Conservation (phyloP, 2,113 vertebrate species). For the Tringa solitaria region DNA sequence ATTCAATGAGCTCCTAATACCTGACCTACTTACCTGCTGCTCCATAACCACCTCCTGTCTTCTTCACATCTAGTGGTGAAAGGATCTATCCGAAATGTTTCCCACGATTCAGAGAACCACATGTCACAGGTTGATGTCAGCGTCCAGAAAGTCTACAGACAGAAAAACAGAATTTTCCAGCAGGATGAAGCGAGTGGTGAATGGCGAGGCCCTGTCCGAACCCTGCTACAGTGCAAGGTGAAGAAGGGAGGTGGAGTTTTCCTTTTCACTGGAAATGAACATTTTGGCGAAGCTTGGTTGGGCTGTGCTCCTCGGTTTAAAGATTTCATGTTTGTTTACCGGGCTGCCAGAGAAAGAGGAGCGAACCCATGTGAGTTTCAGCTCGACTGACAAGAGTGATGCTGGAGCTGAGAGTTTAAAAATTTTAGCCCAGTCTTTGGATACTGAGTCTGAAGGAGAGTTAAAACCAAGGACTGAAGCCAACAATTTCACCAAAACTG, state of each 20-base stretch:
- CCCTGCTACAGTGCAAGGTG: conserved; percentile 74
- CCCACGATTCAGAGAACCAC: conserved; percentile 67
- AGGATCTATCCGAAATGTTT: conserved; percentile 76
- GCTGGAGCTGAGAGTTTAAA: neutral
- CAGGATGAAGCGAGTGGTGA: conserved; percentile 9
- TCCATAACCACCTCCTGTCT: neutral
- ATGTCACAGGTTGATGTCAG: conserved; percentile 72
- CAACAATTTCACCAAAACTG: neutral
- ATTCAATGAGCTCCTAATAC: neutral
- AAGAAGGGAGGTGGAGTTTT: conserved; percentile 81
- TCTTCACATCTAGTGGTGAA: conserved; percentile 72
- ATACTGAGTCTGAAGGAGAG: neutral
- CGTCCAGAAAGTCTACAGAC: conserved; percentile 69
- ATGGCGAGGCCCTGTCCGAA: conserved; percentile 73
- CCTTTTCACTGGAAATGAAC: conserved; percentile 82
- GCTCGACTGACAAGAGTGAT: conserved; percentile 55
- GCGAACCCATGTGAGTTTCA: conserved; percentile 80
- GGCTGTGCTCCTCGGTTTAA: conserved; percentile 83
- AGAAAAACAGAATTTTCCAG: conserved; percentile 76
- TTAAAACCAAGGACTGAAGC: neutral
- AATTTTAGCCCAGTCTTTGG: neutral
- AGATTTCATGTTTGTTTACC: conserved; percentile 77
- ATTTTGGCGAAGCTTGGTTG: conserved; percentile 85
- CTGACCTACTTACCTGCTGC: neutral
- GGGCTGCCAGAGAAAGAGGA: conserved; percentile 62